These are phyloP conservation scores for Agrochola lychnidis DNA, from an alignment of 2,888 invertebrate genomes.

Conservation along the genomic window DNA sequence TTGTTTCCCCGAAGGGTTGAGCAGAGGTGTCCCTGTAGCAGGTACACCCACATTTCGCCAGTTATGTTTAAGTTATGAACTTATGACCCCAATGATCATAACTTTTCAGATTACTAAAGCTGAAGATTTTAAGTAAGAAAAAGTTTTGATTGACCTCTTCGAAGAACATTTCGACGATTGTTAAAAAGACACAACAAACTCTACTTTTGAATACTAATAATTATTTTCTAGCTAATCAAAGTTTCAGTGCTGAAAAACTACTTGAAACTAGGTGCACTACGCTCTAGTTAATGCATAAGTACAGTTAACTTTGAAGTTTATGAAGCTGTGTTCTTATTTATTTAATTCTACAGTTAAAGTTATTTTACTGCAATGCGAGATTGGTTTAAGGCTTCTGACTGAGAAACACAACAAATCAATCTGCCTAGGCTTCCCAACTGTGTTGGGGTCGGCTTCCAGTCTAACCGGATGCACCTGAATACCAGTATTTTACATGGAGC, in stretches of 20 bases:
- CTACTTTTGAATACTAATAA: neutral
- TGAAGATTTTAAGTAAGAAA: neutral
- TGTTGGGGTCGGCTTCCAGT: neutral
- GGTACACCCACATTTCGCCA: too few relatives aligned
- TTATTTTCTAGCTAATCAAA: constrained; percentile 17
- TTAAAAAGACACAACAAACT: neutral
- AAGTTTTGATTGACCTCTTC: neutral
- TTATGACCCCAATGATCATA: neutral
- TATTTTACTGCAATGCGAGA: constrained; percentile 16
- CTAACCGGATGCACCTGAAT: neutral
- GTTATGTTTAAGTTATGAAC: neutral
- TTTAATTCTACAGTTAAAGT: constrained; percentile 32
- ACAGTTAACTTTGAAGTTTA: constrained; percentile 30
- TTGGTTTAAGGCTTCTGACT: neutral
- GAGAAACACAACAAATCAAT: neutral
- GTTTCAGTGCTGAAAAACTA: constrained; percentile 10
- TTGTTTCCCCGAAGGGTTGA: too few relatives aligned
- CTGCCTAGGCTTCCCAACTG: neutral
- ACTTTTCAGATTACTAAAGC: neutral
- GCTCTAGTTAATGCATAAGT: constrained; percentile 35
- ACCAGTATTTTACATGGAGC: too few relatives aligned
- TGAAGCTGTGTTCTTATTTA: constrained; percentile 29
- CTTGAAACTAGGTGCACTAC: constrained; percentile 15
- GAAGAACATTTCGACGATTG: neutral
- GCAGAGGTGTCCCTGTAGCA: too few relatives aligned